Conservation (phyloP, 1,140 invertebrate genomes). For the Micrasema minimum region DNA sequence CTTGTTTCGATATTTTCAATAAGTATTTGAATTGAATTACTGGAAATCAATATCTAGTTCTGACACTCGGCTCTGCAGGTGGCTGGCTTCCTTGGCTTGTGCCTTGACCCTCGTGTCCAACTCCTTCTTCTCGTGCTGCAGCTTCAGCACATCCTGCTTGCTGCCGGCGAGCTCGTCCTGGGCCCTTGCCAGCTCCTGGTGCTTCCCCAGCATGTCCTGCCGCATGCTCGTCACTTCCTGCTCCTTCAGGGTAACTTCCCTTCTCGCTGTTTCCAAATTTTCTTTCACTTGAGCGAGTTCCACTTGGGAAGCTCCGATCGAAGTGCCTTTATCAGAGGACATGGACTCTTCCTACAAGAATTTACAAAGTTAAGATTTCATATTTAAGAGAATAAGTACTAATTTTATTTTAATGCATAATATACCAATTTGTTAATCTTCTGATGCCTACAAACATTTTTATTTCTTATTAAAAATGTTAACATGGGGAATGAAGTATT, state of each 20-base stretch:
- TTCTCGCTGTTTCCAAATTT: slow-evolving; percentile 61
- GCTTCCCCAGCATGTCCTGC: slow-evolving; percentile 57
- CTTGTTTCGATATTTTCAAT: too few species aligned
- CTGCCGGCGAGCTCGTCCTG: slow-evolving; percentile 65
- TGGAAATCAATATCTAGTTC: slow-evolving; percentile 73
- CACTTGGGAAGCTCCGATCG: slow-evolving; percentile 64
- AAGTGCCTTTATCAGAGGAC: slow-evolving; percentile 65
- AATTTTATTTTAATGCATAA: too few species aligned
- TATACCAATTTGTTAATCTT: too few species aligned
- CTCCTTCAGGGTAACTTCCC: slow-evolving; percentile 57
- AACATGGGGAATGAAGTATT: too few species aligned
- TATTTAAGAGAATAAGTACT: too few species aligned
- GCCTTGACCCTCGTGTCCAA: slow-evolving; percentile 67
- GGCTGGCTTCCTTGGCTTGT: slow-evolving; percentile 67
- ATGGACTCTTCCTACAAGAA: slow-evolving; percentile 63
- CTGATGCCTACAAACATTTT: too few species aligned
- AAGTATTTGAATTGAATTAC: too few species aligned
- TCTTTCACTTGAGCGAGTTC: slow-evolving; percentile 67
- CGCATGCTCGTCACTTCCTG: slow-evolving; percentile 58
- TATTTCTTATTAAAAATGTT: too few species aligned
- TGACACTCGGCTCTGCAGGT: slow-evolving; percentile 71
- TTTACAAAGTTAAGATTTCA: too few species aligned
- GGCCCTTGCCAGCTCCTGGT: slow-evolving; percentile 65
- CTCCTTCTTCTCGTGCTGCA: slow-evolving; percentile 71
- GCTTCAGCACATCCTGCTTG: slow-evolving; percentile 73